These are phyloP conservation scores for Frieseomelitta varia DNA, from an alignment of 1,140 invertebrate species.

Conservation along the genomic window DNA sequence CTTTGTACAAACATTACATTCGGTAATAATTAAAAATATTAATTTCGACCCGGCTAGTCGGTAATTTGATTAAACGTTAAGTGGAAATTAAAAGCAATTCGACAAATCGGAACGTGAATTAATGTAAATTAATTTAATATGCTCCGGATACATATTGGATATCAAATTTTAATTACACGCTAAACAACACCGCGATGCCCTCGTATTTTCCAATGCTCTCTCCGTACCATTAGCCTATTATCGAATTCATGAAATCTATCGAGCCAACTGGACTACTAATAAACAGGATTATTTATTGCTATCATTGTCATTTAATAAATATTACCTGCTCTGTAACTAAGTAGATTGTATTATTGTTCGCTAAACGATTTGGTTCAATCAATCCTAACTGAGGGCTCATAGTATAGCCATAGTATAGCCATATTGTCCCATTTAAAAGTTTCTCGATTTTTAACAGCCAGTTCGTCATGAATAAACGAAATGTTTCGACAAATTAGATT, in stretches of 20 bases:
- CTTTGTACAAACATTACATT: neutral
- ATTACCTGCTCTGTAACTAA: neutral
- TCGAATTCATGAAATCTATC: neutral
- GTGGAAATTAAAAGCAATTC: neutral
- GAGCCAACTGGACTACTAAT: neutral
- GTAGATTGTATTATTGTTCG: neutral
- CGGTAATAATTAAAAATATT: neutral
- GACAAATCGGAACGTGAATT: neutral
- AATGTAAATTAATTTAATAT: neutral
- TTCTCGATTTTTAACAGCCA: too few relatives aligned
- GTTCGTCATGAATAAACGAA: too few relatives aligned
- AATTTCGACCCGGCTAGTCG: too few relatives aligned
- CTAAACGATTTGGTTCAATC: neutral
- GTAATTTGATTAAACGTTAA: neutral
- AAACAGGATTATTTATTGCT: slow-evolving; percentile 2
- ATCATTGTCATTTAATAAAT: neutral
- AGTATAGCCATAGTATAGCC: too few relatives aligned
- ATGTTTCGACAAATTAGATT: too few relatives aligned
- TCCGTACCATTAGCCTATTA: too few relatives aligned
- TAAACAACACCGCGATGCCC: too few relatives aligned
- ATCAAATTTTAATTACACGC: neutral
- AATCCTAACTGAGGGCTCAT: too few relatives aligned
- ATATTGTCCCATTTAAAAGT: too few relatives aligned
- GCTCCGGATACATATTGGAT: neutral
- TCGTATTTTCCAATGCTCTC: neutral